Evolutionary conservation across 2,797 vertebrate species (phyloP).

Genomic region (Arremon aurantiirostris): DNA sequence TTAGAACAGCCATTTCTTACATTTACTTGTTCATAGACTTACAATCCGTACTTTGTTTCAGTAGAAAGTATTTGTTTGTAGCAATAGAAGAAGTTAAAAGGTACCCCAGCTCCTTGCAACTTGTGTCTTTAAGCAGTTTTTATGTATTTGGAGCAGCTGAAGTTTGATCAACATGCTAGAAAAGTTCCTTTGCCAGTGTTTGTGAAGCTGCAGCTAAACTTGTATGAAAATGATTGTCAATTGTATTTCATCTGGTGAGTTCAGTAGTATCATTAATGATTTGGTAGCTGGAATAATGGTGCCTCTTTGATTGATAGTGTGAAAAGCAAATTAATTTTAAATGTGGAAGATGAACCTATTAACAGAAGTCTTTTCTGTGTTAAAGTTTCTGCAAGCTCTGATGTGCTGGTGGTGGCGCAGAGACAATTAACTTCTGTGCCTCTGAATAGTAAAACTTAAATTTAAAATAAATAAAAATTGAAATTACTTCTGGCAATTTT

Average conservation of each 20-base stretch:
- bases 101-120: not conserved
- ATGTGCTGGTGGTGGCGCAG: not conserved
- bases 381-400: not conserved
- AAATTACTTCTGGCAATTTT: not conserved
- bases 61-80: not conserved
- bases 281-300: not conserved
- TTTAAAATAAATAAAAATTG: not conserved
- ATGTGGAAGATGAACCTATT: not conserved
- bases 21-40: not conserved
- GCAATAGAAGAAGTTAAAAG: not conserved
- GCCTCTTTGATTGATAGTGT: not conserved
- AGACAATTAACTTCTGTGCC: not conserved
- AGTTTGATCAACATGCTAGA: not conserved
- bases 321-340: constrained; percentile 7
- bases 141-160: not conserved
- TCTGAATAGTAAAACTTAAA: not conserved
- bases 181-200: not conserved
- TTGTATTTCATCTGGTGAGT: not conserved
- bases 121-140: not conserved
- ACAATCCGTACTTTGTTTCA: not conserved
- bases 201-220: not conserved
- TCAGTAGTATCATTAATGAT: not conserved
- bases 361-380: not conserved
- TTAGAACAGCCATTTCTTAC: not conserved
- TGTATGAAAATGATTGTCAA: not conserved